phyloP scores from a whole-genome alignment of 2,113 vertebrate genomes.

The Narcine bancroftii region DNA sequence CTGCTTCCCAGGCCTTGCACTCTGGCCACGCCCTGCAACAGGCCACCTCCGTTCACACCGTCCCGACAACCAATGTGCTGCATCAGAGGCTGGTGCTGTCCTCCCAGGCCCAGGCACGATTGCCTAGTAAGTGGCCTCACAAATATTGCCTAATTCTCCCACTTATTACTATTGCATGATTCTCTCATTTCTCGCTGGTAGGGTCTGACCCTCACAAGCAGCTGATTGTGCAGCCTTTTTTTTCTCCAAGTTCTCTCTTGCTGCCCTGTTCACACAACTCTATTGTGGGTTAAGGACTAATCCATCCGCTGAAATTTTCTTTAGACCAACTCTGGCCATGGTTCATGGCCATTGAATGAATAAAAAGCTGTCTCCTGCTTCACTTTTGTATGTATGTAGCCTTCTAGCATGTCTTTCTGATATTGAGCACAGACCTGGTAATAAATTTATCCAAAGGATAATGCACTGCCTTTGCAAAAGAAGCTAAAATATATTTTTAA shows the following conservation, averaged over 20 bases:
- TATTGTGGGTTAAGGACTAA: conserved; percentile 46
- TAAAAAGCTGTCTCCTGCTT: conserved; percentile 15
- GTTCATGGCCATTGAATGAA: neutral
- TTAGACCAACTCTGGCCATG: neutral
- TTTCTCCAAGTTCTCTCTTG: conserved; percentile 48
- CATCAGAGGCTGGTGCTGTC: conserved; percentile 93
- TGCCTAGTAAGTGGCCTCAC: conserved; percentile 94
- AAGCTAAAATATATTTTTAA: conserved; percentile 43
- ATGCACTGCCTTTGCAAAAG: conserved; percentile 59
- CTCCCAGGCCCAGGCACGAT: conserved; percentile 95
- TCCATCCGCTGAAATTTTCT: conserved; percentile 52
- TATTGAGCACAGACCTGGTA: conserved; percentile 49
- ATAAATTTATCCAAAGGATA: conserved; percentile 50
- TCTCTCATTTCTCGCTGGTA: conserved; percentile 52
- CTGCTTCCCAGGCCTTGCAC: conserved; percentile 51
- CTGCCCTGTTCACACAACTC: neutral
- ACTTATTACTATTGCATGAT: conserved; percentile 60
- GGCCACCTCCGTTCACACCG: conserved; percentile 58
- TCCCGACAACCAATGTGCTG: conserved; percentile 71
- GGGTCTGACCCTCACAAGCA: conserved; percentile 49
- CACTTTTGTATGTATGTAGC: conserved; percentile 46
- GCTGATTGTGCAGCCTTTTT: conserved; percentile 50
- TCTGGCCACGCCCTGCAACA: conserved; percentile 62
- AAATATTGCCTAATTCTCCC: conserved; percentile 36
- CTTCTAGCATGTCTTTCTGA: conserved; percentile 57